These are phyloP conservation scores for Bombus balteatus DNA, from an alignment of 1,140 invertebrate genomes.

Conservation along the genomic window DNA sequence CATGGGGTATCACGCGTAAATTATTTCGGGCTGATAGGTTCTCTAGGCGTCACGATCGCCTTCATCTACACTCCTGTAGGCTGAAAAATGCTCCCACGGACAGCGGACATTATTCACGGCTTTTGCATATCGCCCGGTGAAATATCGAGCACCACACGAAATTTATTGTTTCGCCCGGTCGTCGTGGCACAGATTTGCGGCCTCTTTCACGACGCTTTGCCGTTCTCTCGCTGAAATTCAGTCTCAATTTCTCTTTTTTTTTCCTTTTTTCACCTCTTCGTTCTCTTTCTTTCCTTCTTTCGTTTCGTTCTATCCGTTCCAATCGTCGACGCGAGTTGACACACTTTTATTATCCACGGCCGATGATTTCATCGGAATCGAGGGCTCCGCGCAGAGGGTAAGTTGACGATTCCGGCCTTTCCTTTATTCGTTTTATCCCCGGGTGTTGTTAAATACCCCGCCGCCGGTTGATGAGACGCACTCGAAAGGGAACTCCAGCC, in stretches of 20 bases:
- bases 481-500: constrained; percentile 10
- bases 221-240: constrained; percentile 18
- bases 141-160: constrained; percentile 36
- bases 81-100: constrained; percentile 39
- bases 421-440: constrained; percentile 27
- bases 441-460: constrained; percentile 38
- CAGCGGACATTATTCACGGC: constrained; percentile 29
- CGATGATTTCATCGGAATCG: constrained; percentile 30
- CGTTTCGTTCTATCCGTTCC: background rate
- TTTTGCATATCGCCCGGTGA: constrained; percentile 42
- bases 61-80: background rate
- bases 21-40: constrained; percentile 49
- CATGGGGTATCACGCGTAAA: constrained; percentile 27
- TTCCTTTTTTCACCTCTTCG: background rate
- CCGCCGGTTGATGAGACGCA: constrained; percentile 18
- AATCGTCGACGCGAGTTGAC: constrained; percentile 26
- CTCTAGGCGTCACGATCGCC: background rate
- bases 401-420: constrained; percentile 26
- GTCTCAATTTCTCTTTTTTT: background rate
- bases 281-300: background rate
- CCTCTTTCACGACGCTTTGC: constrained; percentile 15
- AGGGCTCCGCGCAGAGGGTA: constrained; percentile 7
- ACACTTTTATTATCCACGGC: constrained; percentile 29
- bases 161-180: constrained; percentile 47
- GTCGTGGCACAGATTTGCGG: constrained; percentile 51